These are phyloP conservation scores for Chaetops frenatus DNA, from an alignment of 2,113 vertebrate genomes.

Conservation along the genomic window DNA sequence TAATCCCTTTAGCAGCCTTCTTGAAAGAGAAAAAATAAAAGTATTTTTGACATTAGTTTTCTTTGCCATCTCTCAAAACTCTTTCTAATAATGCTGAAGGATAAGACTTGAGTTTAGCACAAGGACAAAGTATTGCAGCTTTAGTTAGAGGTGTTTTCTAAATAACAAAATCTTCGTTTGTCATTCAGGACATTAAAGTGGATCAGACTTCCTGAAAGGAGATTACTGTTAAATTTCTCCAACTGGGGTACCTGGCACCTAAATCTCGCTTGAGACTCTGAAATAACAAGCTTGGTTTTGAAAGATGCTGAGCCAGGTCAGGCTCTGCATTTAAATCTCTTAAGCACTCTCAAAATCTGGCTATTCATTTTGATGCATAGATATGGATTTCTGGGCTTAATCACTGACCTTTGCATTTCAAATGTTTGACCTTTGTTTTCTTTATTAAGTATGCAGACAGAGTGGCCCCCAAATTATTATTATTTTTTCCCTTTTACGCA, in stretches of 20 bases:
- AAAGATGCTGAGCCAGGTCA: conserved; percentile 45
- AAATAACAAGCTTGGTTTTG: conserved; percentile 35
- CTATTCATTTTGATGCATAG: conserved; percentile 35
- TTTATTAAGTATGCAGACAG: background rate
- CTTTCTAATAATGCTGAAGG: background rate
- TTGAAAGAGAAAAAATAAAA: conserved; percentile 4
- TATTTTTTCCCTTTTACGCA: background rate
- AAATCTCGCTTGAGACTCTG: conserved; percentile 19
- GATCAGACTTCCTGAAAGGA: background rate
- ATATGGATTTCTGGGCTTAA: conserved; percentile 48
- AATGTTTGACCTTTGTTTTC: conserved; percentile 41
- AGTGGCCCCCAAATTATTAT: background rate
- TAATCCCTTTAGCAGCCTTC: conserved; percentile 34
- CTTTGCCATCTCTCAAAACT: background rate
- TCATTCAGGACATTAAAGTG: accelerated
- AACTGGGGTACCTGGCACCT: conserved; percentile 44
- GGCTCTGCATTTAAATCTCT: conserved; percentile 18
- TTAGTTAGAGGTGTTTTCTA: background rate
- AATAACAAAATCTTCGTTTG: background rate
- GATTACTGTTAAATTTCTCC: conserved; percentile 37
- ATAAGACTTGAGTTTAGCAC: background rate
- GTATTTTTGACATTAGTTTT: background rate
- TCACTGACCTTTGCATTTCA: conserved; percentile 17
- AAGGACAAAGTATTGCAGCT: background rate
- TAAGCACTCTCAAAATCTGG: conserved; percentile 31